These are phyloP conservation scores for Drosophila lacteicornis DNA, from an alignment of 1,140 invertebrate genomes.

Conservation along the genomic window DNA sequence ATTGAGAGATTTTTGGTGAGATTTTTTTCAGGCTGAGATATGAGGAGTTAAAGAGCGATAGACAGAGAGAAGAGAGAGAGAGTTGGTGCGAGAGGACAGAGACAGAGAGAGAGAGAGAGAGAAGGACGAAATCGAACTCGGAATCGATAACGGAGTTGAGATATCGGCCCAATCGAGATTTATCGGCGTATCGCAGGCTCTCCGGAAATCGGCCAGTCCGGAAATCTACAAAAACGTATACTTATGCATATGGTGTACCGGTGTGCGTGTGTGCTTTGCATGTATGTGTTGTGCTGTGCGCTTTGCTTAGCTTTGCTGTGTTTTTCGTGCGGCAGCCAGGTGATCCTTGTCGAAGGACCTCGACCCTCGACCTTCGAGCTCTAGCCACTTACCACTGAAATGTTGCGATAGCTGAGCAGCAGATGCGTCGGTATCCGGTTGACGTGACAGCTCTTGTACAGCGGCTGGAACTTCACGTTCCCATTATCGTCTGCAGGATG, in stretches of 20 bases:
- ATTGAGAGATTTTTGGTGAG: constrained; percentile 20
- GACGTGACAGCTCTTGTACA: constrained; percentile 87
- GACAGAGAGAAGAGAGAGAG: constrained; percentile 34
- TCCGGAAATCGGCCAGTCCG: constrained; percentile 32
- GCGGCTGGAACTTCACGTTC: constrained; percentile 86
- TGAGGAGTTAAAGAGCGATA: constrained; percentile 42
- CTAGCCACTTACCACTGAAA: constrained; percentile 85
- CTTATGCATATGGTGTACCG: constrained; percentile 34
- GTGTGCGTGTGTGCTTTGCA: constrained; percentile 32
- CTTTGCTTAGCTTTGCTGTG: constrained; percentile 28
- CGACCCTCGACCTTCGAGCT: constrained; percentile 42
- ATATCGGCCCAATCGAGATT: constrained; percentile 23
- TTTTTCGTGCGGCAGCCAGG: constrained; percentile 61
- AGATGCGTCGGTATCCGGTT: constrained; percentile 86
- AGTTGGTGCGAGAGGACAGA: constrained; percentile 45
- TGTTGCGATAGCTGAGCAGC: constrained; percentile 86
- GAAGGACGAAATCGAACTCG: constrained; percentile 14
- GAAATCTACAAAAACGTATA: constrained; percentile 36
- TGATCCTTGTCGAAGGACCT: constrained; percentile 19
- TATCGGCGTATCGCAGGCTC: constrained; percentile 17
- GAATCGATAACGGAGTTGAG: constrained; percentile 23
- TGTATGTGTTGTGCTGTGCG: constrained; percentile 46
- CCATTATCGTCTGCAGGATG: constrained; percentile 79
- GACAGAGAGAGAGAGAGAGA: constrained; percentile 35
- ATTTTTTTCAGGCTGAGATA: constrained; percentile 39